Conservation (phyloP, 2,113 vertebrate species). For the Alouatta palliata region DNA sequence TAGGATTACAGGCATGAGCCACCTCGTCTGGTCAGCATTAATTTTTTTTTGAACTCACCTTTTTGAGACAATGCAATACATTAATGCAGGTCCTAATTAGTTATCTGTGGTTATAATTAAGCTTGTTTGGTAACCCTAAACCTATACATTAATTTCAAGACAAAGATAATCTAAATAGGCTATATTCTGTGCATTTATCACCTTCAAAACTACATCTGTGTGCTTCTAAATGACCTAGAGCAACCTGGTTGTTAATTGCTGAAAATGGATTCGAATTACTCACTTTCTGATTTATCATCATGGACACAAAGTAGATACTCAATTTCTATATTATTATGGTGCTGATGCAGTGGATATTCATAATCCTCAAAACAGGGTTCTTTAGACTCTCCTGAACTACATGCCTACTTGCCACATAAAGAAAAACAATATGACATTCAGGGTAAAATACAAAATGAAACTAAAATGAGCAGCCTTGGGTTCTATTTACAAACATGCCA, state of each 20-base stretch:
- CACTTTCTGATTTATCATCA: neutral
- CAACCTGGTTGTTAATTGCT: neutral
- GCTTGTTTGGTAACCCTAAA: slow-evolving; percentile 1
- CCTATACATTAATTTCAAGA: slow-evolving; percentile 39
- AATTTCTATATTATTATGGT: neutral
- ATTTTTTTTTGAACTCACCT: neutral
- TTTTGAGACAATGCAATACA: neutral
- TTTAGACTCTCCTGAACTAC: neutral
- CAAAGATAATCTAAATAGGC: neutral
- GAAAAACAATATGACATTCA: neutral
- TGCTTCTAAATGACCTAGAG: neutral
- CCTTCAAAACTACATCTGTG: neutral
- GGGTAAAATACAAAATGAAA: neutral
- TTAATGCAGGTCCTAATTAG: neutral
- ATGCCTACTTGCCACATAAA: neutral
- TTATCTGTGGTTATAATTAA: neutral
- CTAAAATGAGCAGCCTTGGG: neutral
- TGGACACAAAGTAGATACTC: neutral
- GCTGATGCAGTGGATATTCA: neutral
- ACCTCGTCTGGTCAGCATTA: neutral
- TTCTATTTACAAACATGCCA: neutral
- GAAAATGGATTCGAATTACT: neutral
- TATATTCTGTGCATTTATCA: neutral
- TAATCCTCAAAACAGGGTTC: neutral
- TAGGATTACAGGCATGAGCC: no score